Evolutionary conservation across 2,888 invertebrate species (phyloP).

Genomic region (Sinotaia quadrata): DNA sequence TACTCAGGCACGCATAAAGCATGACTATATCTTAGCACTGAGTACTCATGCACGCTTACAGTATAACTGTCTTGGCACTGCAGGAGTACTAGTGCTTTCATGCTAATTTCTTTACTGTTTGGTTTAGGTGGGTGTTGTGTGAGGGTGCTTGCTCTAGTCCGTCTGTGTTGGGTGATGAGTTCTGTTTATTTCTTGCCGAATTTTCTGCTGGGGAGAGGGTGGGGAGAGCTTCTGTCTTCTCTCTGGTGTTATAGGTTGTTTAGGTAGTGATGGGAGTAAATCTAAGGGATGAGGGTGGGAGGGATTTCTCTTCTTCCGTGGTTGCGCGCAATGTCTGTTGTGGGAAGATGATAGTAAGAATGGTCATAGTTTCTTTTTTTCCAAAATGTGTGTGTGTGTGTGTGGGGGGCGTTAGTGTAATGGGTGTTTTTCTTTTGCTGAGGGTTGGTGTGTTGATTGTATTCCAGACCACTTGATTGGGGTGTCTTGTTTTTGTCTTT

Average conservation of each 20-base stretch:
- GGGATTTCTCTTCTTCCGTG: not conserved
- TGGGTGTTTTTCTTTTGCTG: too few species aligned
- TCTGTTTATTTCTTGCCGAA: too few species aligned
- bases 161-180: constrained; percentile 7
- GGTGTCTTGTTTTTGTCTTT: too few species aligned
- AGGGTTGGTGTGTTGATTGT: too few species aligned
- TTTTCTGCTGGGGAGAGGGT: not conserved
- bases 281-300: not conserved
- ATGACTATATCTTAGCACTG: too few species aligned
- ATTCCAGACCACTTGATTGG: too few species aligned
- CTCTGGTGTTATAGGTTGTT: constrained; percentile 2
- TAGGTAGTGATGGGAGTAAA: constrained; percentile 5
- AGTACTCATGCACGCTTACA: too few species aligned
- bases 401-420: too few species aligned
- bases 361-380: constrained; percentile 1
- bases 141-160: constrained; percentile 10
- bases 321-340: not conserved
- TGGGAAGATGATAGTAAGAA: not conserved
- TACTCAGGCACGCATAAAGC: too few species aligned
- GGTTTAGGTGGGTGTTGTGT: constrained; percentile 15
- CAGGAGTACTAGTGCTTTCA: not conserved
- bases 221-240: not conserved
- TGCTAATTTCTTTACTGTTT: constrained; percentile 1
- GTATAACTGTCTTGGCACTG: too few species aligned
- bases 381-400: too few species aligned